Evolutionary conservation across 2,797 vertebrate genomes (phyloP).

Genomic region (Mormyrops attenuatus): DNA sequence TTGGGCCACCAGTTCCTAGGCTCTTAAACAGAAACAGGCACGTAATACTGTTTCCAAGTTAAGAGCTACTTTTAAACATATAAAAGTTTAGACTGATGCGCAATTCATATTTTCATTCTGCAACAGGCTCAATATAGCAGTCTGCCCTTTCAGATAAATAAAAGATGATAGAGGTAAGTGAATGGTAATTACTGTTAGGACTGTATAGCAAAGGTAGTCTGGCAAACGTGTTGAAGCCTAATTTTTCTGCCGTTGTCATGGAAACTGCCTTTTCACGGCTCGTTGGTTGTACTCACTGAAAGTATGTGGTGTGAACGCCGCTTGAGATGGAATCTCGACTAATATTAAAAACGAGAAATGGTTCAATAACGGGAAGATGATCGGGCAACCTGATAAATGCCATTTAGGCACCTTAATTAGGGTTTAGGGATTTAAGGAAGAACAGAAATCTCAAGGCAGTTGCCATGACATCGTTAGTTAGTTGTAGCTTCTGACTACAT

Average conservation of each 20-base stretch:
- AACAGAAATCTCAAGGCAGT: neutral
- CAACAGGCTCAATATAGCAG: constrained; percentile 1
- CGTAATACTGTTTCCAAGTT: neutral
- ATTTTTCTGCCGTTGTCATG: neutral
- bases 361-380: neutral
- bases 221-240: neutral
- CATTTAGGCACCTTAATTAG: neutral
- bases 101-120: neutral
- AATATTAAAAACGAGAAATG: neutral
- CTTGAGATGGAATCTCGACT: neutral
- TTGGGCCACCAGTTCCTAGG: neutral
- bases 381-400: neutral
- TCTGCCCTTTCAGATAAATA: neutral
- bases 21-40: neutral
- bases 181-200: neutral
- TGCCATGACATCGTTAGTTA: neutral
- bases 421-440: neutral
- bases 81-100: neutral
- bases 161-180: neutral
- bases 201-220: neutral
- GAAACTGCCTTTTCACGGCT: neutral
- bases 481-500: neutral
- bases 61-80: neutral
- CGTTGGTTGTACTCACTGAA: neutral
- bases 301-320: neutral